Evolutionary conservation across 2,113 vertebrate genomes (phyloP).

Genomic region (Eubucco bourcierii): DNA sequence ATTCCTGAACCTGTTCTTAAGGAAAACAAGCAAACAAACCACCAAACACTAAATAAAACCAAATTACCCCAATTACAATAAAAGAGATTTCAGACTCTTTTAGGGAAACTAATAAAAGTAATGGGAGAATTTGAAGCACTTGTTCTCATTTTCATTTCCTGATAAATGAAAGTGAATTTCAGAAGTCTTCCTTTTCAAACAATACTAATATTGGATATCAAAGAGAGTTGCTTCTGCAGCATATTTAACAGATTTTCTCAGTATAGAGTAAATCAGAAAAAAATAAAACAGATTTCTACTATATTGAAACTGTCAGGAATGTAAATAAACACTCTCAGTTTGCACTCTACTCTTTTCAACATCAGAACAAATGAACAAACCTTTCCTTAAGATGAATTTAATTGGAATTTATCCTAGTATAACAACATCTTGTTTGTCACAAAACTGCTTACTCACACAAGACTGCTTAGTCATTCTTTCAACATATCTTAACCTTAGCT

Average conservation of each 20-base stretch:
- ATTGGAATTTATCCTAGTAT: not conserved
- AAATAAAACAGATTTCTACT: not conserved
- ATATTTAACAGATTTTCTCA: not conserved
- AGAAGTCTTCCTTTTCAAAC: not conserved
- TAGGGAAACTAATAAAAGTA: not conserved
- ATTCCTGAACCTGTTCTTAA: not conserved
- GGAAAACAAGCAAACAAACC: not conserved
- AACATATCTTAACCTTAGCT: not conserved
- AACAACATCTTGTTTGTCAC: not conserved
- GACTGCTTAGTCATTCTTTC: not conserved
- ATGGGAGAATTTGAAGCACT: not conserved
- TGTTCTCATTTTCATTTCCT: not conserved
- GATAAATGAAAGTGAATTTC: not conserved
- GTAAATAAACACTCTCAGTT: not conserved
- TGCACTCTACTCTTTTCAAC: not conserved
- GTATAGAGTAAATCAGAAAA: not conserved
- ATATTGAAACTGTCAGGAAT: not conserved
- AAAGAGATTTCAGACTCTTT: not conserved
- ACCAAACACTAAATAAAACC: too few species aligned
- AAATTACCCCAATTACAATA: not conserved
- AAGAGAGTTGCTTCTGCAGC: not conserved
- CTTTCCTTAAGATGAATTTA: not conserved
- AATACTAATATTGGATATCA: not conserved
- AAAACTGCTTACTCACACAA: not conserved
- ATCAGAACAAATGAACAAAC: not conserved